Conservation (phyloP, 2,113 vertebrate genomes). For the Plestiodon gilberti region DNA sequence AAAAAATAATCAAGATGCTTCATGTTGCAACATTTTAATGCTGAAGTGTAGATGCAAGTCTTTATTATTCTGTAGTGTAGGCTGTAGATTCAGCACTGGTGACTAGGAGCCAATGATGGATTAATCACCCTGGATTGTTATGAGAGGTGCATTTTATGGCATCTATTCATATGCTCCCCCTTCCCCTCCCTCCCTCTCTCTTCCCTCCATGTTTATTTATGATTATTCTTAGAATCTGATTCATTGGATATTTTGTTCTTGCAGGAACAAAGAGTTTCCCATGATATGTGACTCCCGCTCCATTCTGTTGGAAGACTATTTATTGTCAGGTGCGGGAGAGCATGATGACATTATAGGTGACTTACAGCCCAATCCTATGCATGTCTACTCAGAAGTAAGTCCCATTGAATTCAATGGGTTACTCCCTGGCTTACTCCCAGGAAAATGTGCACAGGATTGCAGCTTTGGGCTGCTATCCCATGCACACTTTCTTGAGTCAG, state of each 20-base stretch:
- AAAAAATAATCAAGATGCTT: neutral
- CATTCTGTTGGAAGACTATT: neutral
- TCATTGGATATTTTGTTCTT: slow-evolving; percentile 44
- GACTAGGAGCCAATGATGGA: neutral
- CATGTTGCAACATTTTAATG: neutral
- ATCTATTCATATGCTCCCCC: neutral
- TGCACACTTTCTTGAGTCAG: too few species aligned
- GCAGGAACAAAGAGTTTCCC: slow-evolving; percentile 34
- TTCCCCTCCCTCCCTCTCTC: neutral
- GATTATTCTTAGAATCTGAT: slow-evolving; percentile 33
- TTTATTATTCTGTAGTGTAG: slow-evolving; percentile 24
- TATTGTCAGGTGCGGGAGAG: neutral
- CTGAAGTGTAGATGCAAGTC: neutral
- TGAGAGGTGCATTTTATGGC: neutral
- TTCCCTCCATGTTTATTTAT: slow-evolving; percentile 31
- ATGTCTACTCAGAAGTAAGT: too few species aligned
- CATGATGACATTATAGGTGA: neutral
- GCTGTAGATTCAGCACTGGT: neutral
- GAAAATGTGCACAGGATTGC: too few species aligned
- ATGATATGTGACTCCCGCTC: slow-evolving; percentile 33
- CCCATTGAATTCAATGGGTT: too few species aligned
- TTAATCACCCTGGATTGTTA: accelerated
- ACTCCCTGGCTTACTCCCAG: too few species aligned
- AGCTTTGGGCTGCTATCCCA: too few species aligned
- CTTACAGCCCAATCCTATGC: too few species aligned